Conservation (phyloP, 2,888 invertebrate species). For the Mycalesis mineus region DNA sequence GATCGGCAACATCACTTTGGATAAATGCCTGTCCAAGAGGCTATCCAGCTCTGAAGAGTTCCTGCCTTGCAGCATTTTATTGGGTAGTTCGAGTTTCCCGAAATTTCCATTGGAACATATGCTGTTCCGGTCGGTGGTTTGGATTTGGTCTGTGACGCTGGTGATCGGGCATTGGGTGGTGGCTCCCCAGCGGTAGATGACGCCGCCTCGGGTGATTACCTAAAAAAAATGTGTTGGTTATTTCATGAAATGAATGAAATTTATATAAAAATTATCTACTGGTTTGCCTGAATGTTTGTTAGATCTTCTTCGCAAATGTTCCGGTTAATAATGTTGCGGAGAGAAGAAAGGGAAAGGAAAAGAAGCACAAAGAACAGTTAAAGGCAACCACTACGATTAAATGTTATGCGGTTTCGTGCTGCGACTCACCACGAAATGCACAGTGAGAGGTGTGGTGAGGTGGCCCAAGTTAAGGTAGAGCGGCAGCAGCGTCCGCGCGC, state of each 20-base stretch:
- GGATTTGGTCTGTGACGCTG: slow-evolving; percentile 44
- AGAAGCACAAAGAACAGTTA: too few species aligned
- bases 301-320: too few species aligned
- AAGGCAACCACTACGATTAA: too few species aligned
- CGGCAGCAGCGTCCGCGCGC: slow-evolving; percentile 55
- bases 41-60: slow-evolving; percentile 39
- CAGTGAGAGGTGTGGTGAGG: slow-evolving; percentile 48
- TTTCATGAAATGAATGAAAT: too few species aligned
- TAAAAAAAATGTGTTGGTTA: slow-evolving; percentile 28
- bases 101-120: slow-evolving; percentile 37
- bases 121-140: slow-evolving; percentile 45
- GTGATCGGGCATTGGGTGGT: slow-evolving; percentile 65
- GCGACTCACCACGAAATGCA: slow-evolving; percentile 65
- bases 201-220: slow-evolving; percentile 69
- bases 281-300: too few species aligned
- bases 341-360: too few species aligned
- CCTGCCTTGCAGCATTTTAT: slow-evolving; percentile 13
- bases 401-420: too few species aligned
- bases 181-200: slow-evolving; percentile 69
- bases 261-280: too few species aligned
- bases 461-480: slow-evolving; percentile 51
- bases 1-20: slow-evolving; percentile 61
- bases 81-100: slow-evolving; percentile 17
- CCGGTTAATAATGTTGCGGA: too few species aligned
- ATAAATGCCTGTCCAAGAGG: slow-evolving; percentile 48